Conservation (phyloP, 1,140 invertebrate genomes). For the Bombus huntii region DNA sequence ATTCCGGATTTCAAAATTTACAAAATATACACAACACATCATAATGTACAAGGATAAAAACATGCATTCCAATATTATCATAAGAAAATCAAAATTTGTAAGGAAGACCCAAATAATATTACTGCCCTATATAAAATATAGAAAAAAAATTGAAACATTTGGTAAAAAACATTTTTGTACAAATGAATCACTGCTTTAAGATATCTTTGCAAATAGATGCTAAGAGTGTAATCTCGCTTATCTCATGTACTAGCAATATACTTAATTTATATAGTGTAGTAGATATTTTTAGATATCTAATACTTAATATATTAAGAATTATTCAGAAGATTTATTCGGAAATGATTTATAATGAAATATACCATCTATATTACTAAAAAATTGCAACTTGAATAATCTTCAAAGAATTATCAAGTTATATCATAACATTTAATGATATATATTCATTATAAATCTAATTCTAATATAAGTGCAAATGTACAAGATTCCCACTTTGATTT, state of each 20-base stretch:
- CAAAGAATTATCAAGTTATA: constrained; percentile 6
- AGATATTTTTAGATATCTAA: background rate
- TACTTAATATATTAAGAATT: constrained; percentile 8
- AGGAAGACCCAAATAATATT: background rate
- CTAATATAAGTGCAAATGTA: background rate
- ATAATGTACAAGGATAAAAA: background rate
- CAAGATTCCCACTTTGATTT: background rate
- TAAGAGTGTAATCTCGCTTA: background rate
- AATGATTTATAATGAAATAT: constrained; percentile 28
- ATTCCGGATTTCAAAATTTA: background rate
- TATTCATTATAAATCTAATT: constrained; percentile 12
- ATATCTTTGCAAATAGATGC: background rate
- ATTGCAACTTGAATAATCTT: background rate
- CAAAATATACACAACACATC: background rate
- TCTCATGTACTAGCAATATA: background rate
- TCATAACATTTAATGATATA: constrained; percentile 24
- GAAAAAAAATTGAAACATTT: background rate
- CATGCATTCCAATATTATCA: background rate
- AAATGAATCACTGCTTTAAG: constrained; percentile 30
- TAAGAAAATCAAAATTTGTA: background rate
- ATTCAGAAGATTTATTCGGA: background rate
- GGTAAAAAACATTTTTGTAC: background rate
- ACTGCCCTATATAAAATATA: constrained; percentile 5
- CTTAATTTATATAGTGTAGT: background rate
- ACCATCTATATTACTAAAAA: constrained; percentile 16